phyloP scores from a whole-genome alignment of 2,888 invertebrate species.

The Caenorhabditis sinica region DNA sequence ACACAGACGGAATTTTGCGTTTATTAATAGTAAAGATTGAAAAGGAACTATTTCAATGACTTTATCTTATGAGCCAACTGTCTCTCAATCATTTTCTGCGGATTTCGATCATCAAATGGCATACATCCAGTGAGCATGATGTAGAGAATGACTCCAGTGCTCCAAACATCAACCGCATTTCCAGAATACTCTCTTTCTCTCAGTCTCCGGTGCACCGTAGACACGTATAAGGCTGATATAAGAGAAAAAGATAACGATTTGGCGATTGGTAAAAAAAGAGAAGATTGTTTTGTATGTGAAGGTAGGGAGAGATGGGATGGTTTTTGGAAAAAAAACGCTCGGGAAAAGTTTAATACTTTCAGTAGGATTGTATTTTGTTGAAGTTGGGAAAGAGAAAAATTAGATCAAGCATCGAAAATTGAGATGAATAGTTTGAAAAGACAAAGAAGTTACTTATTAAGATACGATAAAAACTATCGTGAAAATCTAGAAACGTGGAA shows the following conservation, averaged over 20 bases:
- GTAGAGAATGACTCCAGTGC: constrained; percentile 89
- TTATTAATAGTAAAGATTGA: too few relatives aligned
- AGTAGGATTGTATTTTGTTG: too few relatives aligned
- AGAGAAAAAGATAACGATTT: constrained; percentile 5
- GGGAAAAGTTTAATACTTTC: not conserved
- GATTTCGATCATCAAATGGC: constrained; percentile 79
- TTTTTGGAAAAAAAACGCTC: not conserved
- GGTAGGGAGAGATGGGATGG: not conserved
- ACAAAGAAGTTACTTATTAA: too few relatives aligned
- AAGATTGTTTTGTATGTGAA: not conserved
- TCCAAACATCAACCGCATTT: constrained; percentile 89
- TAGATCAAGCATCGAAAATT: too few relatives aligned
- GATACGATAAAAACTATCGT: too few relatives aligned
- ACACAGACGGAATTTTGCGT: too few relatives aligned
- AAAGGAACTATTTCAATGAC: constrained; percentile 16
- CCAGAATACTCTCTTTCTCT: constrained; percentile 87
- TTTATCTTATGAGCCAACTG: constrained; percentile 67
- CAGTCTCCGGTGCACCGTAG: constrained; percentile 92
- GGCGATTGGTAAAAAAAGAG: not conserved
- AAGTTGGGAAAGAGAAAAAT: too few relatives aligned
- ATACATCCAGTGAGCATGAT: constrained; percentile 87
- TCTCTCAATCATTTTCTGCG: constrained; percentile 70
- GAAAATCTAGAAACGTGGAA: too few relatives aligned
- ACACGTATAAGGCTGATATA: constrained; percentile 86
- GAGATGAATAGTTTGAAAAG: too few relatives aligned